These are phyloP conservation scores for Crotalus tigris DNA, from an alignment of 2,113 vertebrate genomes.

Conservation along the genomic window DNA sequence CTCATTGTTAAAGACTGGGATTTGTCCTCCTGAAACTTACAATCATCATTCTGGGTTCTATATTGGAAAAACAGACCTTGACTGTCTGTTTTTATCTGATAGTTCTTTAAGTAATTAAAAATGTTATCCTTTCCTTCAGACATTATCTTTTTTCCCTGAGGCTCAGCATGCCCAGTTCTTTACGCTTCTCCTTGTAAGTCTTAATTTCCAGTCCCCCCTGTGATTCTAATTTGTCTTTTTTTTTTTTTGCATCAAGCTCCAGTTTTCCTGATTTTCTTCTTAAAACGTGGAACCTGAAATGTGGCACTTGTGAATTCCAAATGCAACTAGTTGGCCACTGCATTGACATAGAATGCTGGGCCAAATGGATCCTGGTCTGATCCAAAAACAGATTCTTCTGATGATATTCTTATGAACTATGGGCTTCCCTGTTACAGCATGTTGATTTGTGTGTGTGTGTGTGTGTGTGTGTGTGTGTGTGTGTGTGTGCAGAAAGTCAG, in stretches of 20 bases:
- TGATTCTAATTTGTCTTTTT: not conserved
- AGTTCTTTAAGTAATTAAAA: not conserved
- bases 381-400: not conserved
- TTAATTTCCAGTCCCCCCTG: not conserved
- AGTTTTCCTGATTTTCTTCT: not conserved
- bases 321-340: not conserved
- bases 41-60: not conserved
- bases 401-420: not conserved
- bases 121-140: not conserved
- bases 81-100: not conserved
- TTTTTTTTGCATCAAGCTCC: not conserved
- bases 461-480: too few species aligned
- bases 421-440: not conserved
- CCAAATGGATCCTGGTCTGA: not conserved
- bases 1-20: not conserved
- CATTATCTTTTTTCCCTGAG: not conserved
- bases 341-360: not conserved
- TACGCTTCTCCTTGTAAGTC: not conserved
- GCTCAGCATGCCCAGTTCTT: not conserved
- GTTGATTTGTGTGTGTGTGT: not conserved
- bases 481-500: not conserved
- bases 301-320: not conserved
- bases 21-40: not conserved
- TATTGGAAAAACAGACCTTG: not conserved
- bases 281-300: not conserved